Evolutionary conservation across 1,140 invertebrate genomes (phyloP), one percentile per base, ranked within the genome.

Genomic region (Cryptotermes secundus): DNA sequence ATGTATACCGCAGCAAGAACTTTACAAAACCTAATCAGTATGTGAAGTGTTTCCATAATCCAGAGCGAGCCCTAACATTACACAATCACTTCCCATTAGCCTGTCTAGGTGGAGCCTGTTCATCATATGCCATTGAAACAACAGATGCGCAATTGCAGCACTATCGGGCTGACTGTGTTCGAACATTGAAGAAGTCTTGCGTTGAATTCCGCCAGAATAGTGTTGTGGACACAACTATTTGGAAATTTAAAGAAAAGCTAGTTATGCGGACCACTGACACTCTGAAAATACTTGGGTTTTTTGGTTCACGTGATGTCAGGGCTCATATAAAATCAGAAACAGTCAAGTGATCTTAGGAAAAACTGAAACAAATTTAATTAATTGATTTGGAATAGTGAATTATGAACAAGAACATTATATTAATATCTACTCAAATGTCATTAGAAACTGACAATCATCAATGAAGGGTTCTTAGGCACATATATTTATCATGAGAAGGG

Each of bases 41-140:
- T 89, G 95, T 98, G 49, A 98, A 98, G 89, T 97, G 96, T 90
- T 98, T 98, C 91, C 97, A 98, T 89, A 96, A 98, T 90, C 95
- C 96, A 9, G 95, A 97, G 86, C 92, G 95, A 85, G 96, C 97
- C 31, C 92, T 98, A 14, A 96, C 96, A 10, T 91, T 98, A 59
- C 97, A 98, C 91, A 98, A 98, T 90, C 97, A 98, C 90, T 98
- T 97, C 88, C 97, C 97, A 24, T 89, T 98, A 80, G 95, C 96
- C 72, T 98, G 97, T 87, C 89, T 98, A 1, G 96, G 96, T 34
- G 94, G 95, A 3, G 93, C 93, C 2, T 98, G 97, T 89, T 96
- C 96, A 31, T 96, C 96, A 35, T 98, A 96, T 90, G 92, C 96
- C 19, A 94, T 98, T 84, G 93, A 96, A 85, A 96, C 95, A 3